Conservation (phyloP, 2,888 invertebrate genomes). For the Gisinianus flammeolus region DNA sequence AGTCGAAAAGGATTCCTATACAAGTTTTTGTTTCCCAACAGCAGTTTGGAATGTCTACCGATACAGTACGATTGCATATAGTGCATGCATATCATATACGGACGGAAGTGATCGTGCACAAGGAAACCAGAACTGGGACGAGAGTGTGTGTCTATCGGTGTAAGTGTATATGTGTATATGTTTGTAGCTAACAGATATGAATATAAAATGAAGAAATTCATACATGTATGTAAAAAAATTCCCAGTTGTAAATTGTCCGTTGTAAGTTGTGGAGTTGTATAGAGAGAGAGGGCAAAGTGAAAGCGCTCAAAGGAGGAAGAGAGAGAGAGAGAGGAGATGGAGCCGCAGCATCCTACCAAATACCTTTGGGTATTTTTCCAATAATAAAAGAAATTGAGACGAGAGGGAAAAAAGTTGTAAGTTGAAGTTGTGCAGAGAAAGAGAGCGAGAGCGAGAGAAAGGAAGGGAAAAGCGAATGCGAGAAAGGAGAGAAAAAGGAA, state of each 20-base stretch:
- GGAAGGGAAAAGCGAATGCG: background rate
- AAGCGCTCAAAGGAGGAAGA: background rate
- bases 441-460: too few species aligned
- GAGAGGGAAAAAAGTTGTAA: conserved; percentile 11
- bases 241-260: background rate
- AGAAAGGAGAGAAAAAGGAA: background rate
- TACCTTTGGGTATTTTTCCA: conserved; percentile 27
- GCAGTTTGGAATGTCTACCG: too few species aligned
- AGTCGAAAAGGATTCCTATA: too few species aligned
- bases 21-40: too few species aligned
- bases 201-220: background rate
- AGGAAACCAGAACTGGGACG: too few species aligned
- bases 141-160: too few species aligned
- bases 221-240: background rate
- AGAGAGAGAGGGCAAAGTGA: background rate
- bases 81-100: too few species aligned
- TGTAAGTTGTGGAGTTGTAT: background rate
- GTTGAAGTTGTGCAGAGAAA: too few species aligned
- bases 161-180: too few species aligned
- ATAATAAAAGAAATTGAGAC: conserved; percentile 27
- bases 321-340: background rate
- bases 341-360: background rate
- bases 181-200: background rate
- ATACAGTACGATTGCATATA: too few species aligned
- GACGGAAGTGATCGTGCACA: too few species aligned